Percentiles rank a stretch among this genome's conserved stretches.
phyloP scores from a whole-genome alignment of 2,888 invertebrate genomes.

The Emmelina monodactyla region DNA sequence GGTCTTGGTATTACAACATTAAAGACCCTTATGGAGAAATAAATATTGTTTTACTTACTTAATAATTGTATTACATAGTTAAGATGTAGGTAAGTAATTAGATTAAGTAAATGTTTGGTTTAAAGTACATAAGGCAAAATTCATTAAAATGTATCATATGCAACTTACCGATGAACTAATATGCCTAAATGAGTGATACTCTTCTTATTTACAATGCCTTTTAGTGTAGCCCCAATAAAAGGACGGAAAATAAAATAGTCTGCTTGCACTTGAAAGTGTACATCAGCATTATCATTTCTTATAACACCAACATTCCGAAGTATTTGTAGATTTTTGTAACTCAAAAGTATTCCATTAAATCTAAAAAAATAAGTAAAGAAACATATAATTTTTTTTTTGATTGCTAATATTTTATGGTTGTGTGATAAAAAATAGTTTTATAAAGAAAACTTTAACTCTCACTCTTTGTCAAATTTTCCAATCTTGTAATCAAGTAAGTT shows the following conservation, averaged over 20 bases:
- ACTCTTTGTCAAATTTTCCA: slow-evolving; percentile 70
- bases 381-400: too few species aligned
- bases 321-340: slow-evolving; percentile 71
- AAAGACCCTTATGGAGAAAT: slow-evolving; percentile 68
- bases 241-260: slow-evolving; percentile 74
- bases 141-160: neutral
- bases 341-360: slow-evolving; percentile 71
- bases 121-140: neutral
- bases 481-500: slow-evolving; percentile 67
- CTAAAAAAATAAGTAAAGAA: slow-evolving; percentile 41
- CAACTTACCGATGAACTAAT: slow-evolving; percentile 66
- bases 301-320: slow-evolving; percentile 66
- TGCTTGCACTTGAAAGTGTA: slow-evolving; percentile 72
- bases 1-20: slow-evolving; percentile 74
- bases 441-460: too few species aligned
- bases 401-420: too few species aligned
- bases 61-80: neutral
- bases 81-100: neutral
- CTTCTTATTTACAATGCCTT: slow-evolving; percentile 73
- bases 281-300: slow-evolving; percentile 68
- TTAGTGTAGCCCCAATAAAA: slow-evolving; percentile 63
- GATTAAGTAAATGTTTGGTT: neutral
- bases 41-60: too few species aligned
- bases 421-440: too few species aligned
- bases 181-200: slow-evolving; percentile 72